These are phyloP conservation scores for Rattus rattus DNA, from an alignment of 2,113 vertebrate species.

Conservation along the genomic window DNA sequence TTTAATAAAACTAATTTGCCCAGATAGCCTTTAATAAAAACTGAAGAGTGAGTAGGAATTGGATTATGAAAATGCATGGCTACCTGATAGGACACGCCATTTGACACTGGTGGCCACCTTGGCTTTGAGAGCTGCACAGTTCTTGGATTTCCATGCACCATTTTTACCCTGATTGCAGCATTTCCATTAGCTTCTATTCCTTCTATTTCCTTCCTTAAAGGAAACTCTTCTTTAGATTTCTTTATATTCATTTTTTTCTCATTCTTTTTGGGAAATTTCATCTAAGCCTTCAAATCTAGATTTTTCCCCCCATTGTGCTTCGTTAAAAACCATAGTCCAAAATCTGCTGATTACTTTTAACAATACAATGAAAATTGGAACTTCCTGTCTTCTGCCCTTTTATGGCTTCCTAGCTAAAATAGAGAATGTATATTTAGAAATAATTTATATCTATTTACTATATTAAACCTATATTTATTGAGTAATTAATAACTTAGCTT, in stretches of 20 bases:
- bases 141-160: background rate
- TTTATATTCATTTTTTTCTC: conserved; percentile 49
- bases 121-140: background rate
- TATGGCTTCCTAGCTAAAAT: conserved; percentile 26
- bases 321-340: conserved; percentile 18
- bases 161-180: background rate
- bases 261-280: background rate
- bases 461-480: conserved; percentile 44
- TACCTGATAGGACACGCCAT: background rate
- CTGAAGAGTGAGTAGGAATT: conserved; percentile 56
- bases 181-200: background rate
- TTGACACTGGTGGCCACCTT: background rate
- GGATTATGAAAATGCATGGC: background rate
- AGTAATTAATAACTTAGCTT: background rate
- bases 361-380: conserved; percentile 38
- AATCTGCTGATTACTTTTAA: conserved; percentile 3
- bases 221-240: background rate
- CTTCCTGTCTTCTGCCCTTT: conserved; percentile 16
- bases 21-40: background rate
- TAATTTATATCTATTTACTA: background rate
- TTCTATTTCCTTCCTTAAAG: background rate
- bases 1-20: background rate
- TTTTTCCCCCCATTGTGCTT: conserved; percentile 25
- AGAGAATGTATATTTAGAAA: conserved; percentile 2
- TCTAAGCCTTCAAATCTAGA: conserved; percentile 20